Conservation (phyloP, 2,113 vertebrate species). For the Xiphophorus maculatus region DNA sequence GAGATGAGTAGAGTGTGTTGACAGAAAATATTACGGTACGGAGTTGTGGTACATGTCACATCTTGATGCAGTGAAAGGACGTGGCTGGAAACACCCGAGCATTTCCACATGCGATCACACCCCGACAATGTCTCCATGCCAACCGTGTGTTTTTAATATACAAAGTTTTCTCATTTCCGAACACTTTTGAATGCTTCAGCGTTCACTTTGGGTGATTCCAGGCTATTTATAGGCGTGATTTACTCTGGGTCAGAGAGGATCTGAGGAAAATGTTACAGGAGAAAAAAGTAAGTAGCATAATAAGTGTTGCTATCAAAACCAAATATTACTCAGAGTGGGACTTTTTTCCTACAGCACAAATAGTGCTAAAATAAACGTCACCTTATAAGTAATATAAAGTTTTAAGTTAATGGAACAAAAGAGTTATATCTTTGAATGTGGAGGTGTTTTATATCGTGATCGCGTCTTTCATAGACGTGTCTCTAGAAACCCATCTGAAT, state of each 20-base stretch:
- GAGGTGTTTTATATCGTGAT: not conserved
- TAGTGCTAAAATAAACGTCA: no score
- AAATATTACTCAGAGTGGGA: no score
- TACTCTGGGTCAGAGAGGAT: not conserved
- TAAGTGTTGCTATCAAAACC: no score
- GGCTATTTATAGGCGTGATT: not conserved
- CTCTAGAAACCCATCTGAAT: not conserved
- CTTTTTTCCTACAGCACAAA: no score
- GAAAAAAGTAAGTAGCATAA: no score
- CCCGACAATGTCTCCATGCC: not conserved
- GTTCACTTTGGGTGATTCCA: not conserved
- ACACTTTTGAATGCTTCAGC: not conserved
- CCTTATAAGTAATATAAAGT: no score
- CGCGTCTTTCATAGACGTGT: not conserved
- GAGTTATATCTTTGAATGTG: no score
- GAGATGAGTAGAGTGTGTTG: not conserved
- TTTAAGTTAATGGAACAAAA: no score
- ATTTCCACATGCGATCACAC: not conserved
- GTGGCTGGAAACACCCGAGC: not conserved
- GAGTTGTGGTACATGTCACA: not conserved
- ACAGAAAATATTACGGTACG: not conserved
- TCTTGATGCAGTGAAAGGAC: not conserved
- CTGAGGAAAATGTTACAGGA: no score
- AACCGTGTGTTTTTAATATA: not conserved
- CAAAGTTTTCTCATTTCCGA: not conserved